These are phyloP conservation scores for Toxostoma redivivum DNA, from an alignment of 2,113 vertebrate genomes.

Conservation along the genomic window DNA sequence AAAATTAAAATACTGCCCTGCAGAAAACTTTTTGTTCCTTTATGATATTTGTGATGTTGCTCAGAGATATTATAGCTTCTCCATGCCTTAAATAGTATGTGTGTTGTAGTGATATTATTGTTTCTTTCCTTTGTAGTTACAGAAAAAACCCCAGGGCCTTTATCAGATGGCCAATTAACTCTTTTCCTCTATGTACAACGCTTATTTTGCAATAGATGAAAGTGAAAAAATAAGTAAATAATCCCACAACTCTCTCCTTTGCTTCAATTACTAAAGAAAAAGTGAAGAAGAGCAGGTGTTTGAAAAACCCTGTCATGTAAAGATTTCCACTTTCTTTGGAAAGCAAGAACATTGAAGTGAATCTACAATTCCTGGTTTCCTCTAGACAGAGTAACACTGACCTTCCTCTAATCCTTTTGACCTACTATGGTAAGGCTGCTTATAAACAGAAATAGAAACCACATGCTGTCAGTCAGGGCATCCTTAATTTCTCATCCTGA, in stretches of 20 bases:
- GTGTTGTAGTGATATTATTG: not conserved
- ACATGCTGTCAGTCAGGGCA: constrained; percentile 3
- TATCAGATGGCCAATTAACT: not conserved
- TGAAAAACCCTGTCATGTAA: not conserved
- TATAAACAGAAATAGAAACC: constrained; percentile 52
- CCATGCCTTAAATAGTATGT: not conserved
- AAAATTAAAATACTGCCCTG: not conserved
- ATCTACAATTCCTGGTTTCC: not conserved
- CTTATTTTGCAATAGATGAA: not conserved
- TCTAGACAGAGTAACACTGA: constrained; percentile 19
- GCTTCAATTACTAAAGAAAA: not conserved
- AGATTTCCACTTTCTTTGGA: constrained; percentile 24
- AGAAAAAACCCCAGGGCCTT: not conserved
- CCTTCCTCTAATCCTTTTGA: constrained; percentile 53
- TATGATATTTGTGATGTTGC: not conserved
- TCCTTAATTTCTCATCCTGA: constrained; percentile 36
- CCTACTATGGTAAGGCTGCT: constrained; percentile 2
- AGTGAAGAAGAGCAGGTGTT: not conserved
- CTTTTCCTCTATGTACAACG: not conserved
- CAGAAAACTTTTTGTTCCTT: not conserved
- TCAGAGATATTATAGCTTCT: not conserved
- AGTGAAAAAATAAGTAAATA: not conserved
- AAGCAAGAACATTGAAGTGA: not conserved
- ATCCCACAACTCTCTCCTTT: not conserved
- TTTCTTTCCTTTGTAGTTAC: not conserved